These are phyloP conservation scores for Acinonyx jubatus DNA, from an alignment of 2,113 vertebrate genomes.

Conservation along the genomic window DNA sequence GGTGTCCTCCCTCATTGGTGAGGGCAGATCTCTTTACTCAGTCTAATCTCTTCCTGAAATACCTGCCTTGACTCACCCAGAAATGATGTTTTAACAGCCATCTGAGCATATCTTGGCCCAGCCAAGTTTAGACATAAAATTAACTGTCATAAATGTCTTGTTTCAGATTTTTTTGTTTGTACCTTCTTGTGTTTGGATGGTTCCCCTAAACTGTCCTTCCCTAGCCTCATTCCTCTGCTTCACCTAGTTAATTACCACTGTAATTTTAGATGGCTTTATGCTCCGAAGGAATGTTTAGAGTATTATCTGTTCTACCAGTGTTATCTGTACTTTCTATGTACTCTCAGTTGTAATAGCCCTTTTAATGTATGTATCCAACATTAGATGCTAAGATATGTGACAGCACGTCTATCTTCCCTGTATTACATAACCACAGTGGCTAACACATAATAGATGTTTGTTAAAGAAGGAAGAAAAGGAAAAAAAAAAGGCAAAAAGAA, in stretches of 20 bases:
- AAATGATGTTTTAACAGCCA: background rate
- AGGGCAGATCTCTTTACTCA: background rate
- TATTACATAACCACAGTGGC: background rate
- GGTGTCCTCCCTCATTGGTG: background rate
- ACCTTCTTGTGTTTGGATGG: background rate
- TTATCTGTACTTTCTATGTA: background rate
- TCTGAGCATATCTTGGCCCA: background rate
- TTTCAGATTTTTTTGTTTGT: background rate
- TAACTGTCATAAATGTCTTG: background rate
- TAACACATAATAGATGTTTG: background rate
- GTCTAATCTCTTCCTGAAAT: background rate
- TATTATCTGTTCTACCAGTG: background rate
- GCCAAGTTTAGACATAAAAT: background rate
- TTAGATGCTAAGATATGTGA: background rate
- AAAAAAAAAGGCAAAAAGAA: background rate
- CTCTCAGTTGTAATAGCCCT: background rate
- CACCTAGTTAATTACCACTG: background rate
- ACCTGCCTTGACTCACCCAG: no score
- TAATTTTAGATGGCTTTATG: background rate
- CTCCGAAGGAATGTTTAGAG: background rate
- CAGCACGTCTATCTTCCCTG: background rate
- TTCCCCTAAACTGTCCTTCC: background rate
- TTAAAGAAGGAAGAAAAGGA: background rate
- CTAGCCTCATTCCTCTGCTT: background rate
- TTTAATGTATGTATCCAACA: background rate